Evolutionary conservation across 2,888 invertebrate genomes (phyloP).

Genomic region (Parascotia fuliginaria): DNA sequence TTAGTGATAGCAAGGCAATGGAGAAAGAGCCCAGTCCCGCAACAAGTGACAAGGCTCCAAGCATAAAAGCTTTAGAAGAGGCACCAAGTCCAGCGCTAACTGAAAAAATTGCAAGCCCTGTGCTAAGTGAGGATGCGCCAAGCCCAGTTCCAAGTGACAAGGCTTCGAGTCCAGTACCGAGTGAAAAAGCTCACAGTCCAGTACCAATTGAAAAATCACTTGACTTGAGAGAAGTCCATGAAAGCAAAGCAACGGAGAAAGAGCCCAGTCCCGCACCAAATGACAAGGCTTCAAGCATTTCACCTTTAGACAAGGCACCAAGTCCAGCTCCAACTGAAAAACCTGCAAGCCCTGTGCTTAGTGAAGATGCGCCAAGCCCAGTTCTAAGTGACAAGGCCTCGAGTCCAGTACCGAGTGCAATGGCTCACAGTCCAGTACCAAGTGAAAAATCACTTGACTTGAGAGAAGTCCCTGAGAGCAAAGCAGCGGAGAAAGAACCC

Average conservation of each 20-base stretch:
- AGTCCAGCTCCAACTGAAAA: slow-evolving; percentile 4
- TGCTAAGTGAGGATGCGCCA: background rate
- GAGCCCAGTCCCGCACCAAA: slow-evolving; percentile 4
- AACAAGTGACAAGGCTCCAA: background rate
- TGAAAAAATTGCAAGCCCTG: background rate
- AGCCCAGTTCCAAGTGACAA: slow-evolving; percentile 1
- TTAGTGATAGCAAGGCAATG: too few species aligned
- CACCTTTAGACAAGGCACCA: background rate
- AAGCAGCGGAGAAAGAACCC: slow-evolving; percentile 17
- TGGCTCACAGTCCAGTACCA: background rate
- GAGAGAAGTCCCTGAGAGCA: too few species aligned
- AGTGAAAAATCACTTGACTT: slow-evolving; percentile 37
- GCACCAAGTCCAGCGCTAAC: slow-evolving; percentile 7
- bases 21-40: background rate
- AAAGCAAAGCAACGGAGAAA: background rate
- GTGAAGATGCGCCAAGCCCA: background rate
- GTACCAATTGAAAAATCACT: background rate
- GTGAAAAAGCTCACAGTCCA: slow-evolving; percentile 1
- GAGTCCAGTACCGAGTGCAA: slow-evolving; percentile 33
- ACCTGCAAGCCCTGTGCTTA: slow-evolving; percentile 1
- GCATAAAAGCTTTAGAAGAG: too few species aligned
- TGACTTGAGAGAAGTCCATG: background rate
- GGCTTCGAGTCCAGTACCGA: background rate
- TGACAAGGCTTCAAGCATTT: slow-evolving; percentile 5
- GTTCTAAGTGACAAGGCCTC: background rate